Conservation (phyloP, 2,888 invertebrate genomes). For the Drosophila lutescens region DNA sequence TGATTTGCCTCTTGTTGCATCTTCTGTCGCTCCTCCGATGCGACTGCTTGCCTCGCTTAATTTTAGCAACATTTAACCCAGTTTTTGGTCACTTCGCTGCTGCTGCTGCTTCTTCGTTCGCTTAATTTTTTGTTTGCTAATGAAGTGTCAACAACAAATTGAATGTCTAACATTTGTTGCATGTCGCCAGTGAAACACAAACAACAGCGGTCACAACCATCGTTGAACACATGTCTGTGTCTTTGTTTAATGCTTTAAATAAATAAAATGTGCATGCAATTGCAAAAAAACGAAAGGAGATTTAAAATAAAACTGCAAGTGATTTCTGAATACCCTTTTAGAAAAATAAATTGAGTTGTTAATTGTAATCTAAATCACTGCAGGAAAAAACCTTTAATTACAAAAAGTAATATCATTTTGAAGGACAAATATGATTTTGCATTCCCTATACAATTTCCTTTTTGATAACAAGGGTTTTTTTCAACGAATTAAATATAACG, state of each 20-base stretch:
- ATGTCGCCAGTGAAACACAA: constrained; percentile 68
- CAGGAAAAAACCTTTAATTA: no score
- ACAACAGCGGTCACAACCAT: constrained; percentile 33
- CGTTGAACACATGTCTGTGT: constrained; percentile 65
- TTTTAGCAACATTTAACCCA: constrained; percentile 82
- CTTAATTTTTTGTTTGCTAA: constrained; percentile 72
- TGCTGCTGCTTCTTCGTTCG: constrained; percentile 26
- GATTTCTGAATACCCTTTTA: constrained; percentile 9
- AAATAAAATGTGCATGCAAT: constrained; percentile 66
- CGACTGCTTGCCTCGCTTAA: constrained; percentile 59
- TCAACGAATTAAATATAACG: no score
- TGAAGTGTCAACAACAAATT: constrained; percentile 83
- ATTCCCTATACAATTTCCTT: no score
- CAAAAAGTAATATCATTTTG: no score
- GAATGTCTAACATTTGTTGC: constrained; percentile 83
- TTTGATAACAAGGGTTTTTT: no score
- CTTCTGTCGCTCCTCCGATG: constrained; percentile 21
- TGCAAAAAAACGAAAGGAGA: constrained; percentile 54
- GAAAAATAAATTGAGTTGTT: background rate
- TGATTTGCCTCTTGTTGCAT: constrained; percentile 43
- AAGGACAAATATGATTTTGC: no score
- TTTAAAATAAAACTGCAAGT: background rate
- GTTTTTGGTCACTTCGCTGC: constrained; percentile 52
- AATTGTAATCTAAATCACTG: no score
- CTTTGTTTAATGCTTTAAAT: constrained; percentile 79